phyloP scores from a whole-genome alignment of 2,113 vertebrate species.

The Perca flavescens region DNA sequence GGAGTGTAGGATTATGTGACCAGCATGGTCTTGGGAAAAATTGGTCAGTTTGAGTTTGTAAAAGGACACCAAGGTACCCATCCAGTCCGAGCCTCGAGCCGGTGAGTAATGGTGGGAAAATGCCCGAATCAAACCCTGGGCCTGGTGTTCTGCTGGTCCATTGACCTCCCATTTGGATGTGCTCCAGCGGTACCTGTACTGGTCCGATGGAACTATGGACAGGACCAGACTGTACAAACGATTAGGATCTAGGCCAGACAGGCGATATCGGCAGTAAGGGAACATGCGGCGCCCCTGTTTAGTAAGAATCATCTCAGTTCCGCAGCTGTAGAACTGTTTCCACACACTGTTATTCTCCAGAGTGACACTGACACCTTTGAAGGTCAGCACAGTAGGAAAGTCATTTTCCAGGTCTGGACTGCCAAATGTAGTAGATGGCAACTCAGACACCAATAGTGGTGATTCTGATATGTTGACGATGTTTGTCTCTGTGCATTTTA shows the following conservation, averaged over 20 bases:
- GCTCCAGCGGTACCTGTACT: constrained; percentile 90
- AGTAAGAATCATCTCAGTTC: constrained; percentile 96
- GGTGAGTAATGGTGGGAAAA: constrained; percentile 93
- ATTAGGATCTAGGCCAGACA: constrained; percentile 88
- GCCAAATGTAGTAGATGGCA: constrained; percentile 23
- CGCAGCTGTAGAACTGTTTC: constrained; percentile 91
- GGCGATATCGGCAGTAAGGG: constrained; percentile 93
- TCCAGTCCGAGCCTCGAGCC: constrained; percentile 91
- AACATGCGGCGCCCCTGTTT: constrained; percentile 97
- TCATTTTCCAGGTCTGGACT: background rate
- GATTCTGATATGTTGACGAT: constrained; percentile 1
- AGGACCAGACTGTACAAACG: constrained; percentile 90
- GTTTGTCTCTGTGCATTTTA: background rate
- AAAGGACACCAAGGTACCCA: constrained; percentile 91
- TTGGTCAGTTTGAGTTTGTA: constrained; percentile 96
- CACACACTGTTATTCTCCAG: constrained; percentile 94
- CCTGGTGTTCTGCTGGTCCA: constrained; percentile 86
- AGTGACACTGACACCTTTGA: constrained; percentile 86
- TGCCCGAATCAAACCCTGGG: constrained; percentile 82
- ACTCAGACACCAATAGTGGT: background rate
- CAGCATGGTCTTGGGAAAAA: constrained; percentile 86
- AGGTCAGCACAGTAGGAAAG: constrained; percentile 46
- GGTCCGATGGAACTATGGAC: constrained; percentile 91
- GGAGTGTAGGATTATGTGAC: constrained; percentile 90
- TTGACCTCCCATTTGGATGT: constrained; percentile 88